Evolutionary conservation across 2,113 vertebrate species (phyloP), one percentile per base, ranked within the genome.

Genomic region (Scomber scombrus): DNA sequence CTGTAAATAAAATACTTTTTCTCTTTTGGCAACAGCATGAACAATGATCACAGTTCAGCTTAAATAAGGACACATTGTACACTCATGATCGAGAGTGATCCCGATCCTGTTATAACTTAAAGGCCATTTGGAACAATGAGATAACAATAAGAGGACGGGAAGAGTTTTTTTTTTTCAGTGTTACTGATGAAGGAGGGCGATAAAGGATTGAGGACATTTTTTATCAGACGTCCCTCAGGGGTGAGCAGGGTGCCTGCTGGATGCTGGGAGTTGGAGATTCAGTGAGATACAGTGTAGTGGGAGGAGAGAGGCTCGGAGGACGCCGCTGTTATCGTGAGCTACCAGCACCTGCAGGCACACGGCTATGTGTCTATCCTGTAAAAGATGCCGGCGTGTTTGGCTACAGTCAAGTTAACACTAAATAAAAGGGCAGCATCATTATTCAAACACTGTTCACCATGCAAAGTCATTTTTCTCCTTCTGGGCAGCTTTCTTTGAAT

Each of bases 121-220:
- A 76, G 78, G 62, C 79, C 72, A 68, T 78, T 78, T 70, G 71
- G 78, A 78, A 72, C 31, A n/a, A 12, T 23, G 64, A 52, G 86
- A 84, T 80, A 89, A 89, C 26, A 80, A 63, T 29, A 73, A 70
- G 62, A 26, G 54, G 80, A 82, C 46, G 78, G 60, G 55, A 66
- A 63, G 55, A 47, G 46, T 61, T 80, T 80, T 76, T 80, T 79
- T 31, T 34, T 34, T 40, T 40, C 2, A 78, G 68, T 50, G 31
- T 71, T 84, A 85, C 60, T 66, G 73, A 85, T 88, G 70, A 62
- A 85, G 74, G 23, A 71, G 45, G n/a, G 29, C 1, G 87, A 91
- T 89, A 84, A 81, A 75, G 67, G 52, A 85, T 82, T 67, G 81
- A 63, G 84, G 81, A 88, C 71, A 62, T 73, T 84, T 84, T 26